A percentile compares a stretch with the other conserved stretches of the same genome.
Evolutionary conservation across 2,797 vertebrate species (phyloP).

Genomic region (Chiroxiphia lanceolata): DNA sequence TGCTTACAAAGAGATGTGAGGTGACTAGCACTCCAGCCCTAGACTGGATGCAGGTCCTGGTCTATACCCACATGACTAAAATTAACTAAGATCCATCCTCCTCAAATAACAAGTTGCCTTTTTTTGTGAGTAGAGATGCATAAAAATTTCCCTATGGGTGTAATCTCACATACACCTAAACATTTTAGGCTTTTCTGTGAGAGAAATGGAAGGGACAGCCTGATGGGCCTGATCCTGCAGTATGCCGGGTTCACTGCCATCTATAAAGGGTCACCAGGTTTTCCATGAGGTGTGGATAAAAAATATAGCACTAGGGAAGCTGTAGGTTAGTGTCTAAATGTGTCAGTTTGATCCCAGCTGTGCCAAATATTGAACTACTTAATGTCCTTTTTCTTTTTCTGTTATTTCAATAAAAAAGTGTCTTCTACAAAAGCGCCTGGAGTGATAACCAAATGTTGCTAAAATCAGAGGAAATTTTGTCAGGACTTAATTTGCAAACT

Average conservation of each 20-base stretch:
- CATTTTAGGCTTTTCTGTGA: neutral
- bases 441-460: neutral
- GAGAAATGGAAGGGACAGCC: neutral
- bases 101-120: neutral
- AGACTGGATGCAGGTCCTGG: neutral
- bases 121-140: neutral
- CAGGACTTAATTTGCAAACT: neutral
- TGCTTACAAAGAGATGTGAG: neutral
- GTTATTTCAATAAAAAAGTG: neutral
- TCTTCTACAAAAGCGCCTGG: neutral
- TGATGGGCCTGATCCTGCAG: neutral
- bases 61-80: neutral
- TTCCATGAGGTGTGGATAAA: neutral
- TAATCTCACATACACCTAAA: neutral
- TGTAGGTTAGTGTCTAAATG: neutral
- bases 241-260: rapidly evolving
- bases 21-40: neutral
- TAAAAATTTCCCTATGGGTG: neutral
- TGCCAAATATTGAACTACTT: neutral
- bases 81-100: neutral
- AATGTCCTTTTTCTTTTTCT: neutral
- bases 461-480: neutral
- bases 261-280: neutral
- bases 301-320: neutral
- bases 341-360: neutral